Conservation (phyloP, 1,140 invertebrate species). For the Anoplophora glabripennis region DNA sequence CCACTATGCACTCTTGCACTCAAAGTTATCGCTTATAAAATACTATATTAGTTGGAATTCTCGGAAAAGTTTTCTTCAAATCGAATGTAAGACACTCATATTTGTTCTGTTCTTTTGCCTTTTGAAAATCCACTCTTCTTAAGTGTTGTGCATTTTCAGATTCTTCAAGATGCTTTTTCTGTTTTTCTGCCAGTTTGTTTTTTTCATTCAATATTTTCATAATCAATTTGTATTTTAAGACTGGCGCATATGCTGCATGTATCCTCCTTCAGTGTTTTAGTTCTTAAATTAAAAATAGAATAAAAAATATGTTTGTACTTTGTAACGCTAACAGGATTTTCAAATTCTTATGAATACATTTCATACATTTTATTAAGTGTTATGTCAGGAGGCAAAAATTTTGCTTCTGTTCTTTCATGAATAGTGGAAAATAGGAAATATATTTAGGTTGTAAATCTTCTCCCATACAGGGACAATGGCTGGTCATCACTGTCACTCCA, state of each 20-base stretch:
- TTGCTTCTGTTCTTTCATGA: not conserved
- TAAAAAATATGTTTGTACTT: conserved; percentile 22
- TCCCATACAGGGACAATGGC: too few relatives aligned
- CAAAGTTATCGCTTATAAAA: conserved; percentile 38
- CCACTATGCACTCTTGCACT: conserved; percentile 4
- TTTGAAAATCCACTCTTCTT: not conserved
- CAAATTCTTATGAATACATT: conserved; percentile 12
- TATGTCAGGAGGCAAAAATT: not conserved
- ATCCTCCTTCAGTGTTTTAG: conserved; percentile 7
- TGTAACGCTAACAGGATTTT: conserved; percentile 7
- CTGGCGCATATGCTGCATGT: conserved; percentile 10
- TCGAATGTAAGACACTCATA: conserved; percentile 37
- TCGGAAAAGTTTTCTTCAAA: conserved; percentile 37
- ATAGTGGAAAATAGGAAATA: too few relatives aligned
- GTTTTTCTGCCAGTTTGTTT: conserved; percentile 3
- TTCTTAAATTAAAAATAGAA: conserved; percentile 13
- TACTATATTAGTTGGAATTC: conserved; percentile 27
- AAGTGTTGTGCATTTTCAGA: not conserved
- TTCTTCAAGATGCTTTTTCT: not conserved
- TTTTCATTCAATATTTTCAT: conserved; percentile 2
- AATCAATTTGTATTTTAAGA: conserved; percentile 8
- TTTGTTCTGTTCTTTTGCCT: conserved; percentile 2
- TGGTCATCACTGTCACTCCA: too few relatives aligned
- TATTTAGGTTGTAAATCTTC: too few relatives aligned
- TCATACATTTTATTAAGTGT: conserved; percentile 17